Evolutionary conservation across 2,888 invertebrate species (phyloP).

Genomic region (Calameuta filiformis): DNA sequence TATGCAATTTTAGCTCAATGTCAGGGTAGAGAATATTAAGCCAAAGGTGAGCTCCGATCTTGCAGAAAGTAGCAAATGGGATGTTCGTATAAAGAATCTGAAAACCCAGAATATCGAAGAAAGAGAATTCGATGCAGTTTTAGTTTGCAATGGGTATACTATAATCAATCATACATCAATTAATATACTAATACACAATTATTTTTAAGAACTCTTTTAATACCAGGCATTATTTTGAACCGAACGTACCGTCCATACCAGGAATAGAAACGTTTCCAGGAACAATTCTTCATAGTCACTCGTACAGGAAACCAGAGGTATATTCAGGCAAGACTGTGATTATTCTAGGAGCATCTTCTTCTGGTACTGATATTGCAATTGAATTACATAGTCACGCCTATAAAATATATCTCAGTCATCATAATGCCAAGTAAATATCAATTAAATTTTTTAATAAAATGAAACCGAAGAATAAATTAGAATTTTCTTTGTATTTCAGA

Average conservation of each 20-base stretch:
- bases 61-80: constrained; percentile 60
- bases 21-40: constrained; percentile 66
- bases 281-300: constrained; percentile 77
- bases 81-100: constrained; percentile 66
- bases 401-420: constrained; percentile 70
- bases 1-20: not conserved
- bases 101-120: constrained; percentile 63
- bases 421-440: constrained; percentile 60
- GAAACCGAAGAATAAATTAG: not conserved
- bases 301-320: constrained; percentile 75
- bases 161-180: constrained; percentile 2
- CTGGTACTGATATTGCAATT: constrained; percentile 78
- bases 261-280: constrained; percentile 70
- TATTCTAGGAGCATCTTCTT: constrained; percentile 78
- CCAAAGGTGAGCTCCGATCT: constrained; percentile 44
- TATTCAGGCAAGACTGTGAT: constrained; percentile 73
- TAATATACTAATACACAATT: constrained; percentile 2
- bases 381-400: constrained; percentile 71
- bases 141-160: constrained; percentile 76
- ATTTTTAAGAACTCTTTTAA: constrained; percentile 6
- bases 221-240: constrained; percentile 68
- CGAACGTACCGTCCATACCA: constrained; percentile 66
- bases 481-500: constrained; percentile 29
- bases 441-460: not conserved
- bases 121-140: constrained; percentile 72